Base-by-base conservation (phyloP, 1,140 invertebrate species). In the Leucophenga varia region DNA sequence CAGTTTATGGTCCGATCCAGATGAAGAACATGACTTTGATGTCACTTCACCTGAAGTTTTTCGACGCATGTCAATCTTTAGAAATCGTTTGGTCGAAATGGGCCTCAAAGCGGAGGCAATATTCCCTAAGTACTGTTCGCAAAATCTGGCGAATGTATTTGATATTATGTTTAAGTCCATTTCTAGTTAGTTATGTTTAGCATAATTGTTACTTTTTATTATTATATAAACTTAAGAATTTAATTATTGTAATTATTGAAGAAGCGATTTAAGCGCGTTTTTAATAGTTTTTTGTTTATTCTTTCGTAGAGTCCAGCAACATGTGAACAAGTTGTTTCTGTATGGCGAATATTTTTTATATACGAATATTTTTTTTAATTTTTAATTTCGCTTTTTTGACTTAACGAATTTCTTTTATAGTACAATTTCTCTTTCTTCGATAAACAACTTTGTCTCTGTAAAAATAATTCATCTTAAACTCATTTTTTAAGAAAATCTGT, bases 61-160 rank as follows among this genome's bases (percentile, higher is more conserved):
- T 42, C 65, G 63, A 38, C 52, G 73, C 12, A 74, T 75, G 49
- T 72, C 71, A 10, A 40, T 75, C 40, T 75, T 75, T 52, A 71
- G 73, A 32, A 74, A 86, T 58, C 70, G 86, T 9, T 61, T 87
- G 17, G 77, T 81, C 0, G 74, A 76, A 35, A 72, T 84, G 50
- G 85, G 85, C 14, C 59, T 88, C 7, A 77, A 80, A 38, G 81
- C 83, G 0, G 86, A 87, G 59, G 80, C 84, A 1, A 77, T 88
- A 61, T 84, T 86, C 79, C 86, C 86, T 2, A 79, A 83, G 48
- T 86, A 85, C 80, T 88, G 86, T 65, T 79, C 78, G 35, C 83
- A 87, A 61, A 87, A 87, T 73, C 83, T 30, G 73, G 71, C 40
- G 73, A 75, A 61, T 75, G 73, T 55, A 68, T 74, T 65, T 75